Conservation (phyloP, 2,888 invertebrate species). For the Latheticus oryzae region DNA sequence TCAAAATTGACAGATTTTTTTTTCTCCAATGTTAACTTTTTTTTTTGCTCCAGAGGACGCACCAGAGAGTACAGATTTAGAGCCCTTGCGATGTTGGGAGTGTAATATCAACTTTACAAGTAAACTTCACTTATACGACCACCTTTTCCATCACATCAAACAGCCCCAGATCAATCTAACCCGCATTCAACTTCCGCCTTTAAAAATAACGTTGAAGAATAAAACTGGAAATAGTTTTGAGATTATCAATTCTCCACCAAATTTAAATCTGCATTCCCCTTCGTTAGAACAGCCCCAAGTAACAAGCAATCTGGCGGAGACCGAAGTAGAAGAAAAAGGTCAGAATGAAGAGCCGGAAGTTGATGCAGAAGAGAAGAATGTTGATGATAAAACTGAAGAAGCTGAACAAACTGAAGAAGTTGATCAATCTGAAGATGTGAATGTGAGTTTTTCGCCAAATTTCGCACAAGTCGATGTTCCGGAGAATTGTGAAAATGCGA, state of each 20-base stretch:
- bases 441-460: constrained; percentile 56
- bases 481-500: constrained; percentile 33
- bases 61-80: constrained; percentile 45
- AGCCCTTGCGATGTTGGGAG: constrained; percentile 65
- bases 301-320: constrained; percentile 46
- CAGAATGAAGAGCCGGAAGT: constrained; percentile 21
- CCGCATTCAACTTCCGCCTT: constrained; percentile 67
- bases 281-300: constrained; percentile 6
- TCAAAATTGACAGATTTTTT: too few species aligned
- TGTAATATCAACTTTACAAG: constrained; percentile 68
- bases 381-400: constrained; percentile 26
- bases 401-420: constrained; percentile 27
- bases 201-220: constrained; percentile 66
- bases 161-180: constrained; percentile 68
- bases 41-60: constrained; percentile 29
- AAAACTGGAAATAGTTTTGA: constrained; percentile 59
- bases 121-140: constrained; percentile 67
- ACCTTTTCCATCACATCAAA: constrained; percentile 70
- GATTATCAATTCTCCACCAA: constrained; percentile 57
- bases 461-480: constrained; percentile 48
- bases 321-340: constrained; percentile 25
- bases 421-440: constrained; percentile 34
- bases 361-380: constrained; percentile 20
- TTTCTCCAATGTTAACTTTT: too few species aligned
- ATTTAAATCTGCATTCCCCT: constrained; percentile 12